A percentile compares a stretch with the other conserved stretches of the same genome.
Evolutionary conservation across 2,113 vertebrate species (phyloP).

Genomic region (Hipposideros armiger): DNA sequence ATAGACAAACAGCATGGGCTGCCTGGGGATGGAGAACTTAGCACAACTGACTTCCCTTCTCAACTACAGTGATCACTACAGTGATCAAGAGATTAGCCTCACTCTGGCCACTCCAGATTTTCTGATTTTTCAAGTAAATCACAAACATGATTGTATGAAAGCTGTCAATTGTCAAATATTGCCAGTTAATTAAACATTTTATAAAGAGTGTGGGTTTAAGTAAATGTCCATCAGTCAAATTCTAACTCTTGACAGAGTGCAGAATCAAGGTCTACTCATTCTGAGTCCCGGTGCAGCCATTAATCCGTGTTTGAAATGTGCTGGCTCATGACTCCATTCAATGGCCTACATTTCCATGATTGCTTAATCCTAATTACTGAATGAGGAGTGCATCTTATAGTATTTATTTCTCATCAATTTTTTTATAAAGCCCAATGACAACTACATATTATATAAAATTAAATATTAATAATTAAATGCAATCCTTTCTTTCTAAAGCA

Average conservation of each 20-base stretch:
- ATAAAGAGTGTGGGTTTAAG: not conserved
- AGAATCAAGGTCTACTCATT: not conserved
- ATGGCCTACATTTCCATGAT: not conserved
- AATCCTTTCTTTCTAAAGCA: not conserved
- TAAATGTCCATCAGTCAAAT: not conserved
- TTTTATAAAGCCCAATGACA: not conserved
- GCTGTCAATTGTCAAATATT: not conserved
- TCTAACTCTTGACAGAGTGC: not conserved
- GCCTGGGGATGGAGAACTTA: not conserved
- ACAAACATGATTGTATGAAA: not conserved
- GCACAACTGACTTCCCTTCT: not conserved
- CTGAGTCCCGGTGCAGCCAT: not conserved
- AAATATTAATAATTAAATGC: constrained; percentile 1
- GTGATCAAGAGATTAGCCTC: not conserved
- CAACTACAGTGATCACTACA: fast-evolving
- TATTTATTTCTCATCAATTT: not conserved
- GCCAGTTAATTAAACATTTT: not conserved
- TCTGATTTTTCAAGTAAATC: not conserved
- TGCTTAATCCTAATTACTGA: not conserved
- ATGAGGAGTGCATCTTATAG: not conserved
- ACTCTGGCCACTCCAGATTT: fast-evolving
- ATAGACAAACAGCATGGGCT: not conserved
- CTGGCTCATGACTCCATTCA: not conserved
- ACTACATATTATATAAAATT: not conserved
- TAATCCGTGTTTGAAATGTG: not conserved